Conservation (phyloP, 1,140 invertebrate species). For the Chionoecetes opilio region DNA sequence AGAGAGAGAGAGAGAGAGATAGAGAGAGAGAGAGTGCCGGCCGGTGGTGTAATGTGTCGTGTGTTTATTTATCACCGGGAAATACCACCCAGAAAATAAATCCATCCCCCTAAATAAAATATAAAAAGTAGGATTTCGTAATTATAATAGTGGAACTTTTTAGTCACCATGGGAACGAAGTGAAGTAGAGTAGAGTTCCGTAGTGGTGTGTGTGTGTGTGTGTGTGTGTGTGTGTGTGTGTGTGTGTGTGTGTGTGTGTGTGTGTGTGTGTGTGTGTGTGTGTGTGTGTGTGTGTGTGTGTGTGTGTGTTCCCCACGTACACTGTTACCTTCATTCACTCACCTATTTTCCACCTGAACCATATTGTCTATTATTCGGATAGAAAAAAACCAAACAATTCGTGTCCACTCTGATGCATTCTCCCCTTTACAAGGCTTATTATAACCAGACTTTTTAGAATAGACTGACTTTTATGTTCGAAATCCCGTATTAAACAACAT, state of each 20-base stretch:
- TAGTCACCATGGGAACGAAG: too few species aligned
- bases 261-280: slow-evolving; percentile 8
- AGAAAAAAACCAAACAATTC: not conserved
- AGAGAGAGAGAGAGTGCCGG: too few species aligned
- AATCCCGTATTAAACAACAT: not conserved
- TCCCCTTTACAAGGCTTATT: not conserved
- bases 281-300: not conserved
- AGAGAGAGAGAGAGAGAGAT: too few species aligned
- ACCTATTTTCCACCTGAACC: not conserved
- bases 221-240: not conserved
- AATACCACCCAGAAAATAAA: too few species aligned
- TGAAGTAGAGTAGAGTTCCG: too few species aligned
- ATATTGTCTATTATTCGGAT: not conserved
- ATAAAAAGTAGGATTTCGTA: too few species aligned
- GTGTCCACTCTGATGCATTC: not conserved
- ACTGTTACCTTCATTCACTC: not conserved
- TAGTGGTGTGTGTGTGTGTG: slow-evolving; percentile 17
- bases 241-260: slow-evolving; percentile 20
- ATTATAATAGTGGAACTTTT: too few species aligned
- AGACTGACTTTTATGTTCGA: not conserved
- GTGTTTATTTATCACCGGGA: too few species aligned
- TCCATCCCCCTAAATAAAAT: too few species aligned
- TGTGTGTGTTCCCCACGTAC: not conserved
- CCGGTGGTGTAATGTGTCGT: too few species aligned
- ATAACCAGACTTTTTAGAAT: not conserved